Evolutionary conservation across 2,797 vertebrate species (phyloP).

Genomic region (Odontamblyopus lacepedii): DNA sequence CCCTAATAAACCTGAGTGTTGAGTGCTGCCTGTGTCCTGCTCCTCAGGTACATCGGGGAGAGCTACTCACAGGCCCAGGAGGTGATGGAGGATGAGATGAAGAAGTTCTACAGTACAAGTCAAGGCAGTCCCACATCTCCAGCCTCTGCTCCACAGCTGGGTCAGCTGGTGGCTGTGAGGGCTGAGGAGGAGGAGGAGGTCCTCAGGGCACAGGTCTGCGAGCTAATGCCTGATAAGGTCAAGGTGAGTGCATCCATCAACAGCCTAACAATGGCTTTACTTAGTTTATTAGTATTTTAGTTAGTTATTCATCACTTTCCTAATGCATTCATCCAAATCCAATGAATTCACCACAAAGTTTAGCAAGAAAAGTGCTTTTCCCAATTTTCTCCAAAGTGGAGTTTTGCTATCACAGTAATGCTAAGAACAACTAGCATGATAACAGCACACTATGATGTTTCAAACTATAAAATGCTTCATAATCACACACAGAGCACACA

Average conservation of each 20-base stretch:
- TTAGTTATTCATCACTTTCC: too few relatives aligned
- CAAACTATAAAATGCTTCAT: too few relatives aligned
- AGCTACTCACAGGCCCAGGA: constrained; percentile 94
- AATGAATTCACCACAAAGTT: too few relatives aligned
- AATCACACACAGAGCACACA: too few relatives aligned
- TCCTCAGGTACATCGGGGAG: constrained; percentile 89
- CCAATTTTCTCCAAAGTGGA: too few relatives aligned
- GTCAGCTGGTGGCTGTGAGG: constrained; percentile 86
- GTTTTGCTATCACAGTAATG: too few relatives aligned
- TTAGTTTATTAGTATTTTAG: too few relatives aligned
- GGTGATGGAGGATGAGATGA: constrained; percentile 94
- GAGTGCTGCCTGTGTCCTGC: not conserved
- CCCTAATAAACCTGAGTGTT: not conserved
- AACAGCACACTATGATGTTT: too few relatives aligned
- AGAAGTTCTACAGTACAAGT: constrained; percentile 82
- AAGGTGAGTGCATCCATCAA: constrained; percentile 75
- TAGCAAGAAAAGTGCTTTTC: too few relatives aligned
- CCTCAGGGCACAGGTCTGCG: constrained; percentile 85
- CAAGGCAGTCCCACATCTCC: constrained; percentile 49
- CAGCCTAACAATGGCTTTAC: not conserved
- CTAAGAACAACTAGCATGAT: too few relatives aligned
- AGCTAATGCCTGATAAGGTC: constrained; percentile 81
- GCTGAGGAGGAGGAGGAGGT: constrained; percentile 90
- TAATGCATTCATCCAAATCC: too few relatives aligned
- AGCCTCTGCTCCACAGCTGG: constrained; percentile 69